Conservation (phyloP, 2,888 invertebrate genomes). For the Thysanoteuthis rhombus region DNA sequence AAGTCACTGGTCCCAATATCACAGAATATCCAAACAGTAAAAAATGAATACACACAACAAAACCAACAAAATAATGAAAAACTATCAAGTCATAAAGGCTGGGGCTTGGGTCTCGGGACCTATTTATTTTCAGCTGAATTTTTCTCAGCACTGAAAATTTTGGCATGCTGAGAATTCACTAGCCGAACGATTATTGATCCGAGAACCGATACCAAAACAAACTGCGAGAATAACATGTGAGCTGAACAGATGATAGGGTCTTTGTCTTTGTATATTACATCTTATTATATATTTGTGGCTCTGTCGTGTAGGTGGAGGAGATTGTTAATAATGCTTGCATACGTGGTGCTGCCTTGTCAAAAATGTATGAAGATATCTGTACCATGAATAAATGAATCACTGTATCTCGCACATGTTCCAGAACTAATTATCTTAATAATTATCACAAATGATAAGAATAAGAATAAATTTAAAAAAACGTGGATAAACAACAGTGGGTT, state of each 20-base stretch:
- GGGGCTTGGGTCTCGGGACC: not conserved
- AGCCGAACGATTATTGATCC: not conserved
- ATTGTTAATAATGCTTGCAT: not conserved
- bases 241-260: not conserved
- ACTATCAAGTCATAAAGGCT: not conserved
- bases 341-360: too few relatives aligned
- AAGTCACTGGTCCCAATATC: too few relatives aligned
- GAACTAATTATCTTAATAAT: too few relatives aligned
- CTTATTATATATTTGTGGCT: too few relatives aligned
- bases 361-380: too few relatives aligned
- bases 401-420: too few relatives aligned
- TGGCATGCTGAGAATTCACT: not conserved
- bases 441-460: too few relatives aligned
- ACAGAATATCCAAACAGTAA: too few relatives aligned
- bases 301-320: not conserved
- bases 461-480: too few relatives aligned
- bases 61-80: not conserved
- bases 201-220: not conserved
- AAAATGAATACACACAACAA: not conserved
- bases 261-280: not conserved
- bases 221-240: not conserved
- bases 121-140: not conserved
- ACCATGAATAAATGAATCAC: too few relatives aligned
- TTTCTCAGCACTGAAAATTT: not conserved
- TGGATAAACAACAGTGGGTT: too few relatives aligned